Conservation (phyloP, 2,888 invertebrate species). For the Xestia rhomboidea region DNA sequence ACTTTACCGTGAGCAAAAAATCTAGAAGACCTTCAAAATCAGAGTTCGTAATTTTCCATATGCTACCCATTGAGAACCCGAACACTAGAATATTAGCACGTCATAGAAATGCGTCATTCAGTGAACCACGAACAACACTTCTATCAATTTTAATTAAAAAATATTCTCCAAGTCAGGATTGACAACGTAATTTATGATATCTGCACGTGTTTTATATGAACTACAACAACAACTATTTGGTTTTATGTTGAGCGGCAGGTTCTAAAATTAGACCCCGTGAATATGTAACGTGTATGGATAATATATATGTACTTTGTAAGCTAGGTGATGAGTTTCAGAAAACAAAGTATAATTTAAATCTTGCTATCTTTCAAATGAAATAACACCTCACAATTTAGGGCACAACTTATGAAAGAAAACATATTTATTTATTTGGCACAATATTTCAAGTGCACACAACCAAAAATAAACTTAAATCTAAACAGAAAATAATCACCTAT, state of each 20-base stretch:
- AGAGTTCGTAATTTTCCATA: background rate
- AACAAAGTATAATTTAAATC: background rate
- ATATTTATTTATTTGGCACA: no score
- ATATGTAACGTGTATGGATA: background rate
- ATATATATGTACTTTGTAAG: no score
- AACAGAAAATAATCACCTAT: no score
- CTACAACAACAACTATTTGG: background rate
- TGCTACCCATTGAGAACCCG: background rate
- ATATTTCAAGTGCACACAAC: no score
- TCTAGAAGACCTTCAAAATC: background rate
- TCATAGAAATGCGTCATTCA: background rate
- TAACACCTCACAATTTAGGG: background rate
- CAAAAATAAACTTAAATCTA: no score
- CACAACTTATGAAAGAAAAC: no score
- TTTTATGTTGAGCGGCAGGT: background rate
- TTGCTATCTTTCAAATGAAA: background rate
- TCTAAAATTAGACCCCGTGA: background rate
- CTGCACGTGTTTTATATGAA: conserved; percentile 7
- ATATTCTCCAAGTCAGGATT: background rate
- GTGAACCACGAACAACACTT: background rate
- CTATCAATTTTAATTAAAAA: conserved; percentile 15
- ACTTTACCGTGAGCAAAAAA: background rate
- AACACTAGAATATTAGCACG: background rate
- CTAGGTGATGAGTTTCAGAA: no score
- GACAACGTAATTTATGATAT: background rate